Percentiles rank a stretch among this genome's conserved stretches.
phyloP scores from a whole-genome alignment of 1,140 invertebrate species.

The Stenopsyche tienmushanensis region DNA sequence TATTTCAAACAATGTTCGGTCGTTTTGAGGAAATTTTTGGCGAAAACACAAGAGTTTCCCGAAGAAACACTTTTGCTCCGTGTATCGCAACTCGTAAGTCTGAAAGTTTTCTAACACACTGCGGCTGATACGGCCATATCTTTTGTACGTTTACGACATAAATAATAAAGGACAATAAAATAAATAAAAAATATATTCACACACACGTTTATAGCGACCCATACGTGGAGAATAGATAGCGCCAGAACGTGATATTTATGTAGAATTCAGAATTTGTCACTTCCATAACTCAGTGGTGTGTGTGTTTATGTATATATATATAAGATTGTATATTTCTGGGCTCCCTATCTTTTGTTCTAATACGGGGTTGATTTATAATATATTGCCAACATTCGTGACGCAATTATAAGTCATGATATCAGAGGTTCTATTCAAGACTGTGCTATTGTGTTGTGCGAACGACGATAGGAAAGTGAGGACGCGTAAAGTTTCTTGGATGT shows the following conservation, averaged over 20 bases:
- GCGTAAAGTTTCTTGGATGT: too few relatives aligned
- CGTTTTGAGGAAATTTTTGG: conserved; percentile 10
- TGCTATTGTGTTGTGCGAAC: too few relatives aligned
- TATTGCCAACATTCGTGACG: too few relatives aligned
- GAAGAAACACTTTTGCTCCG: conserved; percentile 2
- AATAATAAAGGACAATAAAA: conserved; percentile 23
- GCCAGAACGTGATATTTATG: conserved; percentile 18
- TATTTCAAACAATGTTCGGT: too few relatives aligned
- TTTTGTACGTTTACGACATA: conserved; percentile 20
- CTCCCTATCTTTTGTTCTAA: too few relatives aligned
- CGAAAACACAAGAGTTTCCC: conserved; percentile 20
- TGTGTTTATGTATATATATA: not conserved
- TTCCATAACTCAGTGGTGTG: conserved; percentile 10
- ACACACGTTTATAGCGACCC: not conserved
- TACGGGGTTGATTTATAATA: not conserved
- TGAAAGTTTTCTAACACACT: conserved; percentile 13
- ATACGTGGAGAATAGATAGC: conserved; percentile 14
- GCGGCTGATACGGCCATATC: conserved; percentile 11
- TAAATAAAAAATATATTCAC: conserved; percentile 14
- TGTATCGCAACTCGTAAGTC: conserved; percentile 5
- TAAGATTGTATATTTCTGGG: too few relatives aligned
- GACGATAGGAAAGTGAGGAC: too few relatives aligned
- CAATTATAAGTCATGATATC: too few relatives aligned
- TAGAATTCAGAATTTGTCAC: conserved; percentile 16
- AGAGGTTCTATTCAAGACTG: too few relatives aligned